Conservation (phyloP, 2,888 invertebrate genomes). For the Sarcophaga subvicina region DNA sequence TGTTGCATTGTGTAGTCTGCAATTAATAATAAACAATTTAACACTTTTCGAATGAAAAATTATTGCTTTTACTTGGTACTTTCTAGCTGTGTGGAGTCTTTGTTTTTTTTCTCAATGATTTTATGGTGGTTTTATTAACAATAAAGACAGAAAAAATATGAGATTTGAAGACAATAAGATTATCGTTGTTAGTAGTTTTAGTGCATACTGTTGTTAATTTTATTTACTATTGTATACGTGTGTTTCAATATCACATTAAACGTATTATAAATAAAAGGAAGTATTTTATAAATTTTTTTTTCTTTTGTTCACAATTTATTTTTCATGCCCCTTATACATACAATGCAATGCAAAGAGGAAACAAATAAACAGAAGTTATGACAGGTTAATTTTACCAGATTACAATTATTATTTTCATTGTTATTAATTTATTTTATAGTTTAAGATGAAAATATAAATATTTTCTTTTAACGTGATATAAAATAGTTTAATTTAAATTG, state of each 20-base stretch:
- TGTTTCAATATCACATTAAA: slow-evolving; percentile 41
- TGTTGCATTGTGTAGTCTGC: slow-evolving; percentile 76
- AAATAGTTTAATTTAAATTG: slow-evolving; percentile 38
- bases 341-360: background rate
- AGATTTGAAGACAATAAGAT: slow-evolving; percentile 49
- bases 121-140: slow-evolving; percentile 25
- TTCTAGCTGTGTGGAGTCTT: slow-evolving; percentile 10
- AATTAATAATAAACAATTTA: slow-evolving; percentile 76
- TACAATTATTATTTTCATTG: slow-evolving; percentile 32
- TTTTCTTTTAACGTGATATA: slow-evolving; percentile 34
- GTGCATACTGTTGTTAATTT: slow-evolving; percentile 2
- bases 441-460: slow-evolving; percentile 41
- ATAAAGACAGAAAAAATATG: background rate
- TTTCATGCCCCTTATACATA: background rate
- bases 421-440: background rate
- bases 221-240: slow-evolving; percentile 27
- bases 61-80: slow-evolving; percentile 74
- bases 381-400: slow-evolving; percentile 50
- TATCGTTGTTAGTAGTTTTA: slow-evolving; percentile 29
- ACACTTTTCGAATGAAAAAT: slow-evolving; percentile 78
- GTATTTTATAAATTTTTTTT: slow-evolving; percentile 15
- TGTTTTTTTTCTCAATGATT: slow-evolving; percentile 22
- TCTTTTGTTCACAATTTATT: no score
- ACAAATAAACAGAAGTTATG: slow-evolving; percentile 40
- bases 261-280: slow-evolving; percentile 32